Evolutionary conservation across 2,113 vertebrate species (phyloP).

Genomic region (Scytalopus superciliaris): DNA sequence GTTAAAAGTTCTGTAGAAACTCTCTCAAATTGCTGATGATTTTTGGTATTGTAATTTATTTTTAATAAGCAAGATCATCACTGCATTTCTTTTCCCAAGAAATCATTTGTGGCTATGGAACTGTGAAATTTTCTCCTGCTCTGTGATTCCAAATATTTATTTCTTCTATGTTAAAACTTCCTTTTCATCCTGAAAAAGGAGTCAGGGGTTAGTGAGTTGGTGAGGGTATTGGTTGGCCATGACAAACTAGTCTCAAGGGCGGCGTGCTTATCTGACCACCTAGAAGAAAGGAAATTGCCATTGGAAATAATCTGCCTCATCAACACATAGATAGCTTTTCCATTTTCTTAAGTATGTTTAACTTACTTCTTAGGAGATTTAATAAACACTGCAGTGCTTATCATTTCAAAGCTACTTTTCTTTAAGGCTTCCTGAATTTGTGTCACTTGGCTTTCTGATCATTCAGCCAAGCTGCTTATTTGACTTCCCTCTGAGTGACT

Average conservation of each 20-base stretch:
- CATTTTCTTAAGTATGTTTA: background rate
- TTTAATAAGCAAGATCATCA: background rate
- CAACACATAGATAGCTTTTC: background rate
- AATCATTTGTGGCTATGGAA: background rate
- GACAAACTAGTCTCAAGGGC: background rate
- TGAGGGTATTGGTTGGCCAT: background rate
- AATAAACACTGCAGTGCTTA: background rate
- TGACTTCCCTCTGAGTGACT: conserved; percentile 3
- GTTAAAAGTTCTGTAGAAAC: background rate
- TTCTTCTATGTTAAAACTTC: background rate
- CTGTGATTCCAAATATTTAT: background rate
- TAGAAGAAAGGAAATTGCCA: background rate
- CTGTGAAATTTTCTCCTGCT: background rate
- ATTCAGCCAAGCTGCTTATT: conserved; percentile 3
- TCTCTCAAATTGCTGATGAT: background rate
- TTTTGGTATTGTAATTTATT: background rate
- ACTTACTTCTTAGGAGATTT: background rate
- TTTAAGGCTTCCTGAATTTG: background rate
- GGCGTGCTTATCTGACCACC: background rate
- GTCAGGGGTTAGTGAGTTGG: background rate
- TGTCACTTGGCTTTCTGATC: conserved; percentile 11
- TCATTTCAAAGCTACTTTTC: conserved; percentile 14
- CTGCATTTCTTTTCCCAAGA: background rate
- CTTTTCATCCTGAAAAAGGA: background rate
- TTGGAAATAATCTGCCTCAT: background rate